A percentile compares a stretch with the other conserved stretches of the same genome.
phyloP scores from a whole-genome alignment of 2,797 vertebrate genomes.

The Phrynocephalus forsythii region DNA sequence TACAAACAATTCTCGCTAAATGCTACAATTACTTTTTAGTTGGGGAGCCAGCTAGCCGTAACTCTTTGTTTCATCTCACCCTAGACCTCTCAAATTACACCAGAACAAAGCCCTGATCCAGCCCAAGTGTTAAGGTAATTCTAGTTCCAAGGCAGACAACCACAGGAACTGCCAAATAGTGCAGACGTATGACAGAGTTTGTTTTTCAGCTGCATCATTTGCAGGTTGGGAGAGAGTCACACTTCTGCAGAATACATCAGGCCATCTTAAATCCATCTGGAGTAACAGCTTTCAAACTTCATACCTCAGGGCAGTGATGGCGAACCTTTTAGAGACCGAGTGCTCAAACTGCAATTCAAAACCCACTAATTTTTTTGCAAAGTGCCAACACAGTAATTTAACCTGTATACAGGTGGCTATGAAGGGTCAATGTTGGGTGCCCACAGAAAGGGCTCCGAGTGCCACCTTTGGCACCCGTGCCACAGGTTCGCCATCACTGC shows the following conservation, averaged over 20 bases:
- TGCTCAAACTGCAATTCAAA: too few relatives aligned
- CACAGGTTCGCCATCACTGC: too few relatives aligned
- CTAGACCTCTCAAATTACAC: background rate
- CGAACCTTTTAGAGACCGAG: too few relatives aligned
- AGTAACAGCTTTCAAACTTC: background rate
- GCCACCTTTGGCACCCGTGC: too few relatives aligned
- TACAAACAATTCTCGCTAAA: background rate
- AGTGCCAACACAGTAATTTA: too few relatives aligned
- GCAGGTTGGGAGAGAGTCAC: background rate
- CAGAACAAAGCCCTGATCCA: background rate
- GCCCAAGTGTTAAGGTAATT: background rate
- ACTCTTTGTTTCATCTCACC: background rate
- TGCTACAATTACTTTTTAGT: background rate
- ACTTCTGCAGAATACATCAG: background rate
- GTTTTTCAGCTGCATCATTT: background rate
- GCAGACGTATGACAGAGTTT: background rate
- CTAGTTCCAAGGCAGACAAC: background rate
- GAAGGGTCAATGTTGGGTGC: too few relatives aligned
- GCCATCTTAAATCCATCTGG: background rate
- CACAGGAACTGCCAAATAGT: background rate
- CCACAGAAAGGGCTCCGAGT: too few relatives aligned
- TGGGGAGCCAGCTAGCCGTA: background rate
- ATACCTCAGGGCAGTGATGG: too few relatives aligned
- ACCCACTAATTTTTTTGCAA: too few relatives aligned
- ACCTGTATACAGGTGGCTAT: too few relatives aligned